Evolutionary conservation across 2,797 vertebrate genomes (phyloP).

Genomic region (Hydrophis major): DNA sequence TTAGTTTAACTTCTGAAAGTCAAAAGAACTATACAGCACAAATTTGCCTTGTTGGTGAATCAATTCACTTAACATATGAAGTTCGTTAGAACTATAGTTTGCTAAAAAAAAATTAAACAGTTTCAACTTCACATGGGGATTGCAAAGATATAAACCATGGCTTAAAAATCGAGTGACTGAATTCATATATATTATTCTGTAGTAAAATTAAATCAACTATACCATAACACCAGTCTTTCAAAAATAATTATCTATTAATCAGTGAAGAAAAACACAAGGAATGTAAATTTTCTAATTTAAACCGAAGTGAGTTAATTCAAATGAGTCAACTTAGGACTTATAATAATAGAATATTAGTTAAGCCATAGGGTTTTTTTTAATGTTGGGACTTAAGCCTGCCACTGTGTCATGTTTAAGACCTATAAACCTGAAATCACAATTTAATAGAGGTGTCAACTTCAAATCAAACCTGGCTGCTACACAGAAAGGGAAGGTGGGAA

Average conservation of each 20-base stretch:
- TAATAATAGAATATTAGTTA: not conserved
- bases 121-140: not conserved
- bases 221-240: not conserved
- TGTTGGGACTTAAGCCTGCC: not conserved
- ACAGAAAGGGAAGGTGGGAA: no score
- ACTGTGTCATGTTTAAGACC: not conserved
- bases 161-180: not conserved
- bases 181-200: not conserved
- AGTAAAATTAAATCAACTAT: not conserved
- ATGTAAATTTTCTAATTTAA: not conserved
- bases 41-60: not conserved
- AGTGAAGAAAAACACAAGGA: not conserved
- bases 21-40: not conserved
- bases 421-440: not conserved
- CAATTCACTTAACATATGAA: not conserved
- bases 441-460: not conserved
- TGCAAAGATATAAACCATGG: not conserved
- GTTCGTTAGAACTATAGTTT: not conserved
- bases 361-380: not conserved
- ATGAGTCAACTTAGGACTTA: not conserved
- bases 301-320: not conserved
- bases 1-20: not conserved
- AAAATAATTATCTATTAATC: not conserved
- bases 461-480: no score
- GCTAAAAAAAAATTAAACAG: not conserved